Percentiles rank a stretch among this genome's conserved stretches.
Evolutionary conservation across 1,140 invertebrate species (phyloP).

Genomic region (Eupristina koningsbergeri): DNA sequence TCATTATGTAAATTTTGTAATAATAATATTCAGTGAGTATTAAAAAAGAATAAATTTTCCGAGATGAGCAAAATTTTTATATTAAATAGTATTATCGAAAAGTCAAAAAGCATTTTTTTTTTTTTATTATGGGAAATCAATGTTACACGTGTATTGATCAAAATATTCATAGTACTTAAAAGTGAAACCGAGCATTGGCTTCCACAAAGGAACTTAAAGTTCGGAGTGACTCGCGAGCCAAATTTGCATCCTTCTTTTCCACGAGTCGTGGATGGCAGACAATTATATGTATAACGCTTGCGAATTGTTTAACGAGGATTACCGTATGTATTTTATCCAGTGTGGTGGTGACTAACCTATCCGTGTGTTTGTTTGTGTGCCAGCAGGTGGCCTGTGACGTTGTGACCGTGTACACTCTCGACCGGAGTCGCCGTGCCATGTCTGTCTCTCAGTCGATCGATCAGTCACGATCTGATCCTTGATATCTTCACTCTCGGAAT

Average conservation of each 20-base stretch:
- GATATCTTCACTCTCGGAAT: conserved; percentile 57
- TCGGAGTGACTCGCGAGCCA: background rate
- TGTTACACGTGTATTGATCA: too few relatives aligned
- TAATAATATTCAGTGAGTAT: too few relatives aligned
- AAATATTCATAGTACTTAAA: too few relatives aligned
- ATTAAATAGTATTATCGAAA: too few relatives aligned
- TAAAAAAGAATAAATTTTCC: too few relatives aligned
- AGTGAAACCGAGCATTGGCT: too few relatives aligned
- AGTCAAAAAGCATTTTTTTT: too few relatives aligned
- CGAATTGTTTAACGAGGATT: conserved; percentile 49
- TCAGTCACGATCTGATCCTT: conserved; percentile 57
- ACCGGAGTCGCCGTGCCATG: conserved; percentile 73
- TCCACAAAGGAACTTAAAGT: too few relatives aligned
- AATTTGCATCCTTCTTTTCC: conserved; percentile 12
- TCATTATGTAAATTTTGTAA: too few relatives aligned
- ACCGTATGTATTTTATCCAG: conserved; percentile 56
- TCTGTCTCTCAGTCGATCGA: conserved; percentile 65
- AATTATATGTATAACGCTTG: conserved; percentile 37
- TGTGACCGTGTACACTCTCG: conserved; percentile 72
- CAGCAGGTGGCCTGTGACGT: conserved; percentile 75
- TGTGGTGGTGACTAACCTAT: conserved; percentile 75
- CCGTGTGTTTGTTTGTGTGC: conserved; percentile 75
- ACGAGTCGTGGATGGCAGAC: conserved; percentile 1
- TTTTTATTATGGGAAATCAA: too few relatives aligned
- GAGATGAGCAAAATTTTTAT: too few relatives aligned